Base-by-base conservation (phyloP, 2,888 invertebrate genomes). In the Cantharis lateralis region DNA sequence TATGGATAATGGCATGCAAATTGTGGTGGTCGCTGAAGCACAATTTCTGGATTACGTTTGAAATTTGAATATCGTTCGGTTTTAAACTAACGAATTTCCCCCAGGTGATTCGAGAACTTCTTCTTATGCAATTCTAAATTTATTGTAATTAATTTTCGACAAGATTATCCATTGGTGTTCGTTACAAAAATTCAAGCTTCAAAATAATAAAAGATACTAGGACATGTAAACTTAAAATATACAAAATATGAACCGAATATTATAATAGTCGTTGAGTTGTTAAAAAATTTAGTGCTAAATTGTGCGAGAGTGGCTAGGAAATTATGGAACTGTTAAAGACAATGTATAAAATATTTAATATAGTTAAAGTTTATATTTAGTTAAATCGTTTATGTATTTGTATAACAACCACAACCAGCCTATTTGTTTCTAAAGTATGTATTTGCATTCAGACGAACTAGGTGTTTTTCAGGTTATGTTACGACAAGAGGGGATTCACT, bases 1-100 rank as follows among this genome's bases (percentile, higher is more conserved):
- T 74, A 26, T 63, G 32, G 62, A 62, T 76, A 76, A 76, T 73
- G 70, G 66, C 28, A 78, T 78, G 78, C 78, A 78, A 78, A 78
- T 78, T 78, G 69, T 62, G 72, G 15, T 64, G 72, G 69, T 72
- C 70, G 72, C 72, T 66, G 75, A 70, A 69, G 75, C 75, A 68
- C 20, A 71, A 75, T 64, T 78, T 61, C 15, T 62, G 74, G 77
- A 77, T 77, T 77, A 77, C 74, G 20, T 70, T 48, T 71, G 68
- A 71, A 77, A 77, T 74, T 77, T 77, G 74, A 77, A 77, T 76
- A 76, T 74, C 66, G 24, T 70, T 73, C 66, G 48, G 26, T 72
- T 71, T 64, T 70, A 48, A 74, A 68, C 61, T 71, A 63, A 70
- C 64, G n/a, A 68, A 68, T 15, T 63, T 70, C 72, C 16, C 18